phyloP scores from a whole-genome alignment of 2,797 vertebrate genomes.

The Sylvia borin region DNA sequence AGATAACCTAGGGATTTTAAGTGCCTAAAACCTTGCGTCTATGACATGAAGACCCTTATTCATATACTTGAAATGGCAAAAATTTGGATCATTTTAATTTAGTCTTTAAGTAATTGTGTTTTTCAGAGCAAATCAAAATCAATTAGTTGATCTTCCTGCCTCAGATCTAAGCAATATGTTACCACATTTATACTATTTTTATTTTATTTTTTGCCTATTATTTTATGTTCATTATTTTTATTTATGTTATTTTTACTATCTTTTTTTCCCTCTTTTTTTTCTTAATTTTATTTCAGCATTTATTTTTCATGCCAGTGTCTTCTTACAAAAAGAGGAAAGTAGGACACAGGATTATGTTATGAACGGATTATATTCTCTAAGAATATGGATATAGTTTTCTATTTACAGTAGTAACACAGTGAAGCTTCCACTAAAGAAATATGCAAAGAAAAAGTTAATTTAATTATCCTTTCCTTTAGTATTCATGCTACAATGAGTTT shows the following conservation, averaged over 20 bases:
- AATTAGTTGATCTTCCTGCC: not conserved
- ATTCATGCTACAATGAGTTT: not conserved
- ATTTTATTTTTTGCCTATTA: not conserved
- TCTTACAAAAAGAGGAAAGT: not conserved
- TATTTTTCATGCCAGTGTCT: not conserved
- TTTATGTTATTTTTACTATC: not conserved
- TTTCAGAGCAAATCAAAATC: not conserved
- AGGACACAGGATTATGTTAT: not conserved
- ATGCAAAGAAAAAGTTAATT: not conserved
- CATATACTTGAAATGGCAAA: not conserved
- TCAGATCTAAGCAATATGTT: not conserved
- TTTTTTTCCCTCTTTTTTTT: not conserved
- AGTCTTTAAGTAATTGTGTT: not conserved
- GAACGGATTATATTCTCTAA: not conserved
- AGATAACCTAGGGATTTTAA: not conserved
- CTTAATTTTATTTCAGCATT: not conserved
- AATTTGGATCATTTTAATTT: not conserved
- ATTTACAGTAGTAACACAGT: not conserved
- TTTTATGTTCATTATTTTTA: not conserved
- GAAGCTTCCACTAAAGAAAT: not conserved
- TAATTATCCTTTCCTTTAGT: not conserved
- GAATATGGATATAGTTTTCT: not conserved
- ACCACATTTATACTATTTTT: not conserved
- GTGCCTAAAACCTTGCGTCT: not conserved
- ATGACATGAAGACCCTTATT: not conserved